Evolutionary conservation across 2,113 vertebrate genomes (phyloP).

Genomic region (Oostethus manadensis): DNA sequence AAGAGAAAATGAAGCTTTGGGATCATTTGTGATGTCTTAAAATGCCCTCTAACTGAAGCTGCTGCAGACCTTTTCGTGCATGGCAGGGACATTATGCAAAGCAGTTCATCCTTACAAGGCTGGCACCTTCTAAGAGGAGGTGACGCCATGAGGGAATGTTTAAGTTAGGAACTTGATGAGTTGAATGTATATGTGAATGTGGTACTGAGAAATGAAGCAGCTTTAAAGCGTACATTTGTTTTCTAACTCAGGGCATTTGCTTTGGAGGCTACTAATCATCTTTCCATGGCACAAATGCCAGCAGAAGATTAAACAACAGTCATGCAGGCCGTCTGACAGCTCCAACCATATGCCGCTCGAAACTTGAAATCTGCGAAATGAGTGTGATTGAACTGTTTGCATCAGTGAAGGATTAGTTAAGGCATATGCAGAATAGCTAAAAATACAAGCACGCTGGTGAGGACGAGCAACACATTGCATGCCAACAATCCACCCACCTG

Average conservation of each 20-base stretch:
- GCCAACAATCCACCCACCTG: slow-evolving; percentile 43
- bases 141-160: too few species aligned
- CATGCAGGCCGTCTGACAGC: slow-evolving; percentile 8
- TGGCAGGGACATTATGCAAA: too few species aligned
- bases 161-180: too few species aligned
- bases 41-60: too few species aligned
- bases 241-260: slow-evolving; percentile 14
- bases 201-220: neutral
- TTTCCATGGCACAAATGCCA: slow-evolving; percentile 14
- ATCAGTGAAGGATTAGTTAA: slow-evolving; percentile 12
- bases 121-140: too few species aligned
- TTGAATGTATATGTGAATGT: too few species aligned
- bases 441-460: slow-evolving; percentile 20
- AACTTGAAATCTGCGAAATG: slow-evolving; percentile 21
- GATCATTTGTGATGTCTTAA: too few species aligned
- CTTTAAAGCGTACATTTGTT: slow-evolving; percentile 1
- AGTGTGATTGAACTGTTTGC: slow-evolving; percentile 27
- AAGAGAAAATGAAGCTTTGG: too few species aligned
- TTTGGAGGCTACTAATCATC: slow-evolving; percentile 10
- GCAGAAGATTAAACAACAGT: slow-evolving; percentile 23
- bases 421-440: slow-evolving; percentile 9
- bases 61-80: too few species aligned
- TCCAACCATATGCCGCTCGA: slow-evolving; percentile 23
- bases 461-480: slow-evolving; percentile 15
- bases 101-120: too few species aligned